Conservation (phyloP, 2,797 vertebrate species). For the Graptemys geographica region DNA sequence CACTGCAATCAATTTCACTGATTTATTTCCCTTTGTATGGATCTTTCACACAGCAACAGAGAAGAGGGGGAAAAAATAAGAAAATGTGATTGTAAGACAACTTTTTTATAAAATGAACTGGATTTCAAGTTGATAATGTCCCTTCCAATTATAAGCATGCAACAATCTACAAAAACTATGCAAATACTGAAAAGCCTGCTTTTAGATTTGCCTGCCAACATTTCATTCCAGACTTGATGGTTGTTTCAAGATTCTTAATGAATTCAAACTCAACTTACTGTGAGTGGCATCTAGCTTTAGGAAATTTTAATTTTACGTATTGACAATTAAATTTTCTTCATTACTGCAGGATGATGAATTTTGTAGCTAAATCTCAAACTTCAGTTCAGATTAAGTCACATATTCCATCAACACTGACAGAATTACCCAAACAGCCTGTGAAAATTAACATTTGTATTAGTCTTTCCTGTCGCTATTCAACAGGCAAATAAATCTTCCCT, state of each 20-base stretch:
- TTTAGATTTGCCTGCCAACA: not conserved
- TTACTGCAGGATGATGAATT: conserved; percentile 42
- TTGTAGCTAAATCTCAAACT: conserved; percentile 31
- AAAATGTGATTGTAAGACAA: not conserved
- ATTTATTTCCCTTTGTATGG: accelerated
- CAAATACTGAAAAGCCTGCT: not conserved
- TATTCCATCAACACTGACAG: conserved; percentile 14
- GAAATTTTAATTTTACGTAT: not conserved
- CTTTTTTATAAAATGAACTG: not conserved
- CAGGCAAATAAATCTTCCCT: not conserved
- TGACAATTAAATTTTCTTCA: conserved; percentile 34
- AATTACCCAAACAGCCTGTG: conserved; percentile 12
- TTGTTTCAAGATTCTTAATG: conserved; percentile 30
- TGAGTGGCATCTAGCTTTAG: not conserved
- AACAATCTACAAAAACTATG: not conserved
- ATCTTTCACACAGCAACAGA: not conserved
- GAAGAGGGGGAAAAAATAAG: not conserved
- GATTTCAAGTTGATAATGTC: not conserved
- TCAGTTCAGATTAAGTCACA: not conserved
- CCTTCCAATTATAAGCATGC: not conserved
- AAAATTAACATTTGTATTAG: not conserved
- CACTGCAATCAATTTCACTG: not conserved
- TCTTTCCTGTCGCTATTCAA: not conserved
- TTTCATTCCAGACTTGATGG: conserved; percentile 31
- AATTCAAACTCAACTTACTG: conserved; percentile 50